Conservation (phyloP, 2,113 vertebrate genomes). For the Phyllopteryx taeniolatus region DNA sequence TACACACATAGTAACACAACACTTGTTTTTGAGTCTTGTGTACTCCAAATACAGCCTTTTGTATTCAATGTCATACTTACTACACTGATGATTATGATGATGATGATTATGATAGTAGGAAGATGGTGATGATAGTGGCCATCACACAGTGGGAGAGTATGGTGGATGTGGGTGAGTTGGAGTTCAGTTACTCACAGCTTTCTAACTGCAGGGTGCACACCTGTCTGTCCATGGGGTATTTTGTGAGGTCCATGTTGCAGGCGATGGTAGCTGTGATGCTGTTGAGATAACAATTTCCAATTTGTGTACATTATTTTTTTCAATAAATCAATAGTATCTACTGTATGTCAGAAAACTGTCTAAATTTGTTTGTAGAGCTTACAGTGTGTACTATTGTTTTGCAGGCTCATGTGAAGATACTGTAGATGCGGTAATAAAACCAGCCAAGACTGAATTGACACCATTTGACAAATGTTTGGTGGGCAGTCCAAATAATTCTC, state of each 20-base stretch:
- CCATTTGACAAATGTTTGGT: no score
- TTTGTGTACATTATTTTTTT: background rate
- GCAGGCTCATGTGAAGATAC: no score
- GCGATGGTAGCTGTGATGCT: constrained; percentile 88
- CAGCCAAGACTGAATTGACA: no score
- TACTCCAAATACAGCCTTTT: background rate
- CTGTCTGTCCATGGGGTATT: constrained; percentile 92
- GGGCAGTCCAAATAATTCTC: no score
- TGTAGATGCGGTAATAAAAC: no score
- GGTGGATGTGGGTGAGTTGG: constrained; percentile 7
- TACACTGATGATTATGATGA: constrained; percentile 10
- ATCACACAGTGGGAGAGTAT: constrained; percentile 13
- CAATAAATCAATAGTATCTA: no score
- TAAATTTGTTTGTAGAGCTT: no score
- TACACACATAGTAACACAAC: constrained; percentile 31
- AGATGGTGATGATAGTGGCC: constrained; percentile 13
- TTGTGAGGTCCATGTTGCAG: constrained; percentile 90
- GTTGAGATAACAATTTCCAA: constrained; percentile 21
- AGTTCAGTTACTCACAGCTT: constrained; percentile 81
- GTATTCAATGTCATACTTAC: constrained; percentile 38
- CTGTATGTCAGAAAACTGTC: no score
- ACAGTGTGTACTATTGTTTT: no score
- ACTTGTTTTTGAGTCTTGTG: background rate
- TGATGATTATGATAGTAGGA: constrained; percentile 13
- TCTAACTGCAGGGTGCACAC: constrained; percentile 89